Conservation (phyloP, 2,888 invertebrate genomes). For the Dendrolimus houi region DNA sequence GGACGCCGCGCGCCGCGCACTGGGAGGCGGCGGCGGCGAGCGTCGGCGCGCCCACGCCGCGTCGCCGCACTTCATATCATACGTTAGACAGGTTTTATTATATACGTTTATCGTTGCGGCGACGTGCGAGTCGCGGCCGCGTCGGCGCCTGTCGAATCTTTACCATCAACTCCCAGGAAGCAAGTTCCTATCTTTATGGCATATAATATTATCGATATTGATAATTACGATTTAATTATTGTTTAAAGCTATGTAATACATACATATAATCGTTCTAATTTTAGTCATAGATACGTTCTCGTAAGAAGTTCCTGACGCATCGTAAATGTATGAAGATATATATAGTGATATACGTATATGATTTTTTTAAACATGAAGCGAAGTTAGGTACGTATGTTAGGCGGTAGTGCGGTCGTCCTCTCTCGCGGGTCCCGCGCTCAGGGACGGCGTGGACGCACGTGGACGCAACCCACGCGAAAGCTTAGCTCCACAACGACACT, state of each 20-base stretch:
- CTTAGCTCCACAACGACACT: constrained; percentile 1
- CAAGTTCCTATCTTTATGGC: constrained; percentile 79
- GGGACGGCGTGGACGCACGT: constrained; percentile 11
- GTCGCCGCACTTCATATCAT: constrained; percentile 70
- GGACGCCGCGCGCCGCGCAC: constrained; percentile 64
- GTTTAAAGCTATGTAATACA: constrained; percentile 78
- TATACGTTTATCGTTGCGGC: constrained; percentile 70
- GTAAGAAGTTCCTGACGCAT: constrained; percentile 78
- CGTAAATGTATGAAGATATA: constrained; percentile 76
- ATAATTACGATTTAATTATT: constrained; percentile 78
- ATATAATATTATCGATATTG: constrained; percentile 78
- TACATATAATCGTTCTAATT: constrained; percentile 78
- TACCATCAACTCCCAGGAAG: constrained; percentile 76
- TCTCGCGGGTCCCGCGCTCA: constrained; percentile 49
- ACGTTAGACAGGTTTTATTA: constrained; percentile 76
- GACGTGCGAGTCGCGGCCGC: constrained; percentile 57
- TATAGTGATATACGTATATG: constrained; percentile 75
- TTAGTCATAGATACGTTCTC: constrained; percentile 77
- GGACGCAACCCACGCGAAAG: not conserved
- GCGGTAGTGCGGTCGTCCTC: constrained; percentile 73
- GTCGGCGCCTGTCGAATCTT: constrained; percentile 54
- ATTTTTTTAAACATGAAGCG: constrained; percentile 74
- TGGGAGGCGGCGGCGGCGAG: constrained; percentile 70
- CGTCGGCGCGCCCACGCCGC: constrained; percentile 49
- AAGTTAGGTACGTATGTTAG: constrained; percentile 74